Evolutionary conservation across 2,797 vertebrate species (phyloP).

Genomic region (Falco novaeseelandiae): DNA sequence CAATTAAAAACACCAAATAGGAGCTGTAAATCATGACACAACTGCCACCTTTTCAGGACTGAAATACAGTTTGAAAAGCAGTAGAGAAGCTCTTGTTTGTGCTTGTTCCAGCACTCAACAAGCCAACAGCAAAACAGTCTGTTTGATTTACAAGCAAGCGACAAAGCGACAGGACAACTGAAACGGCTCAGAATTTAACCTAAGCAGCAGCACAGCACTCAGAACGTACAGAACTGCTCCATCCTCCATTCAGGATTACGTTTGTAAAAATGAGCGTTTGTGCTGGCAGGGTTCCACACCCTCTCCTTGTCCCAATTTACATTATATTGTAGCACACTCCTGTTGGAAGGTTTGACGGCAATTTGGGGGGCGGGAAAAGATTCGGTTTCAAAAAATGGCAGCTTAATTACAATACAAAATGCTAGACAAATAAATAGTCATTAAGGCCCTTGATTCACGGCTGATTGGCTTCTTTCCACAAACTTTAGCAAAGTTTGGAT

Average conservation of each 20-base stretch:
- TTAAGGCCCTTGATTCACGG: not conserved
- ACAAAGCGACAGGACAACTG: not conserved
- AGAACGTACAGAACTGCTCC: not conserved
- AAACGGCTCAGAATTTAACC: not conserved
- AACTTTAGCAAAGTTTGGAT: constrained; percentile 3
- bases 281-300: constrained; percentile 21
- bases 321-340: not conserved
- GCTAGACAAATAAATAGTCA: constrained; percentile 47
- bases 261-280: constrained; percentile 17
- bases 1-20: constrained; percentile 72
- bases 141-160: not conserved
- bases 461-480: not conserved
- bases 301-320: constrained; percentile 23
- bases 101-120: not conserved
- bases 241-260: not conserved
- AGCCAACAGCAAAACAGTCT: not conserved
- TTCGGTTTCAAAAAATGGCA: not conserved
- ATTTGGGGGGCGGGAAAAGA: not conserved
- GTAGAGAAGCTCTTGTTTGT: constrained; percentile 4
- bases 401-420: constrained; percentile 49
- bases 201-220: not conserved
- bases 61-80: not conserved
- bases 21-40: constrained; percentile 61
- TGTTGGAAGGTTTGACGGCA: constrained; percentile 4
- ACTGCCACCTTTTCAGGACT: constrained; percentile 36